These are phyloP conservation scores for Ceryle rudis DNA, from an alignment of 2,797 vertebrate species.

Conservation along the genomic window DNA sequence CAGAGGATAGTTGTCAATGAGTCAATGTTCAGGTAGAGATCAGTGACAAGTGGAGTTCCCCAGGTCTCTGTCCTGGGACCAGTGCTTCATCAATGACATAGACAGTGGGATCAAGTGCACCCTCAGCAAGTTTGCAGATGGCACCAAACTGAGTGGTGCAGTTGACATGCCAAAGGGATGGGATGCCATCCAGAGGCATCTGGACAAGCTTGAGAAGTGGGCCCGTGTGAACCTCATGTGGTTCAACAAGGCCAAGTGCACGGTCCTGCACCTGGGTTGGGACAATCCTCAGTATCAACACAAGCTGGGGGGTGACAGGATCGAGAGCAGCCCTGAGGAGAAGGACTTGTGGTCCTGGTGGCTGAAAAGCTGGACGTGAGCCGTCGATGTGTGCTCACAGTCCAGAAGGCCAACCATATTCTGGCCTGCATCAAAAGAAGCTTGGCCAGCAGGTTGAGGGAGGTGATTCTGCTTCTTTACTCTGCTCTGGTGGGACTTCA, in stretches of 20 bases:
- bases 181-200: background rate
- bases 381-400: too few species aligned
- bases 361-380: too few species aligned
- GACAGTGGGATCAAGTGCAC: background rate
- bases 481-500: too few species aligned
- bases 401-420: too few species aligned
- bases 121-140: background rate
- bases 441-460: too few species aligned
- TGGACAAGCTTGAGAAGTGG: background rate
- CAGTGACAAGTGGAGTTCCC: background rate
- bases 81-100: background rate
- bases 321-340: too few species aligned
- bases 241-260: background rate
- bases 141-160: background rate
- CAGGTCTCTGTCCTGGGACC: background rate
- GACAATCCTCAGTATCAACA: too few species aligned
- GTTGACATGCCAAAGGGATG: background rate
- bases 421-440: too few species aligned
- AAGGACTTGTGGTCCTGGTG: too few species aligned
- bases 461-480: too few species aligned
- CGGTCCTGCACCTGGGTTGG: too few species aligned
- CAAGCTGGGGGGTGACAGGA: too few species aligned
- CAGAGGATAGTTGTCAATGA: background rate
- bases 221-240: background rate
- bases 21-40: background rate